phyloP scores from a whole-genome alignment of 2,888 invertebrate species.

The Pollenia angustigena region DNA sequence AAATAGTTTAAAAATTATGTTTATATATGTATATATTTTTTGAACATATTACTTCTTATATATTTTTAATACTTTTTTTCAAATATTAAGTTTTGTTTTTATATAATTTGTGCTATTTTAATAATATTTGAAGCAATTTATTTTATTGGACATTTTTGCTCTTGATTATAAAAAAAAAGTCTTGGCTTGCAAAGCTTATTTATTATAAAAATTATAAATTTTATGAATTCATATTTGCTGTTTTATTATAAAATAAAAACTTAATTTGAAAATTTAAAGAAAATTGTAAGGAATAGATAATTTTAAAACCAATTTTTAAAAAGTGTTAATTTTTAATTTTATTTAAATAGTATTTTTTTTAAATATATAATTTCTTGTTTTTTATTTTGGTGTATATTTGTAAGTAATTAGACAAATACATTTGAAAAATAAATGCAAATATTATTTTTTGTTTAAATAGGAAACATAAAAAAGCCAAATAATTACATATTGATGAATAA shows the following conservation, averaged over 20 bases:
- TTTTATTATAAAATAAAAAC: conserved; percentile 12
- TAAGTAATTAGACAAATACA: neutral
- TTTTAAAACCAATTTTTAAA: no score
- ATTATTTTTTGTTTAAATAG: conserved; percentile 24
- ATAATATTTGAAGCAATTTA: conserved; percentile 54
- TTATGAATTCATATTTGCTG: neutral
- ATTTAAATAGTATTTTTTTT: neutral
- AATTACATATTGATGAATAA: neutral
- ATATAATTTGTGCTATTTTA: conserved; percentile 62
- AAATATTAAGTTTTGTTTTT: no score
- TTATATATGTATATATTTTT: neutral
- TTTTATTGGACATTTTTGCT: conserved; percentile 66
- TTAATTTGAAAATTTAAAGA: neutral
- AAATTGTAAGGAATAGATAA: neutral
- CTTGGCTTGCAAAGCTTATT: conserved; percentile 54
- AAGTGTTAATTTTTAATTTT: neutral
- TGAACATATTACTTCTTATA: conserved; percentile 1
- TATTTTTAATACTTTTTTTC: conserved; percentile 21
- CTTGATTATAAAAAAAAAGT: conserved; percentile 29
- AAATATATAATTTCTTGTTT: neutral
- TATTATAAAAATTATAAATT: neutral
- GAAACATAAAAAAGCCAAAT: conserved; percentile 52
- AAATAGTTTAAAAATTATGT: conserved; percentile 33
- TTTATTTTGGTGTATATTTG: neutral
- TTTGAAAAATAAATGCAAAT: conserved; percentile 63